phyloP scores from a whole-genome alignment of 2,797 vertebrate genomes.

The Phalanger gymnotis region DNA sequence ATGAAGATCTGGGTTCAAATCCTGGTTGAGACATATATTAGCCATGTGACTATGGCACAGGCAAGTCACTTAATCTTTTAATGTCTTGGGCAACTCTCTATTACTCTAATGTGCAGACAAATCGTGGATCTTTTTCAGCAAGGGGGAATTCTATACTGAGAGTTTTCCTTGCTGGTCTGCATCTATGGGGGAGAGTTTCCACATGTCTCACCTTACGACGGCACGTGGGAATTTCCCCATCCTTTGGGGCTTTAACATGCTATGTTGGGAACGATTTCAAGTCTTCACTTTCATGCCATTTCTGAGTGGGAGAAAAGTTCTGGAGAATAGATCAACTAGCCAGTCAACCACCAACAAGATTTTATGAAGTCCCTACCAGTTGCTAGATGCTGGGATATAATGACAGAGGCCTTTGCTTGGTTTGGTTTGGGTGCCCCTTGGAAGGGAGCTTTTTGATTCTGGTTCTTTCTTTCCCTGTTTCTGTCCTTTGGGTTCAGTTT shows the following conservation, averaged over 20 bases:
- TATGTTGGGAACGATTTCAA: not conserved
- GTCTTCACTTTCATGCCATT: not conserved
- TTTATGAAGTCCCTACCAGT: not conserved
- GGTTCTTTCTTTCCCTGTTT: not conserved
- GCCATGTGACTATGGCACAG: not conserved
- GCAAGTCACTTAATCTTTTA: not conserved
- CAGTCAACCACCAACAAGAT: not conserved
- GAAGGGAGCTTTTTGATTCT: not conserved
- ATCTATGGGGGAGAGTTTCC: not conserved
- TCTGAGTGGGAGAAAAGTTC: not conserved
- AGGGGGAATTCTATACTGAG: not conserved
- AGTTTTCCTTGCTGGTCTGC: not conserved
- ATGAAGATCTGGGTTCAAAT: not conserved
- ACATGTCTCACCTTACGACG: not conserved
- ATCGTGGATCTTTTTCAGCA: not conserved
- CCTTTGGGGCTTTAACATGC: not conserved
- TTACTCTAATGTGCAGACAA: not conserved
- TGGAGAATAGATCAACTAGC: not conserved
- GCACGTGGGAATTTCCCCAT: not conserved
- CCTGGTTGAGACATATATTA: not conserved
- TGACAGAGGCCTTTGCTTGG: not conserved
- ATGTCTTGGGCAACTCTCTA: not conserved
- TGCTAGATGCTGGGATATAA: not conserved
- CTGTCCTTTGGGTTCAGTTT: not conserved
- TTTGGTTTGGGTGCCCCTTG: not conserved